These are phyloP conservation scores for Nothocercus julius DNA, from an alignment of 2,113 vertebrate species.

Conservation along the genomic window DNA sequence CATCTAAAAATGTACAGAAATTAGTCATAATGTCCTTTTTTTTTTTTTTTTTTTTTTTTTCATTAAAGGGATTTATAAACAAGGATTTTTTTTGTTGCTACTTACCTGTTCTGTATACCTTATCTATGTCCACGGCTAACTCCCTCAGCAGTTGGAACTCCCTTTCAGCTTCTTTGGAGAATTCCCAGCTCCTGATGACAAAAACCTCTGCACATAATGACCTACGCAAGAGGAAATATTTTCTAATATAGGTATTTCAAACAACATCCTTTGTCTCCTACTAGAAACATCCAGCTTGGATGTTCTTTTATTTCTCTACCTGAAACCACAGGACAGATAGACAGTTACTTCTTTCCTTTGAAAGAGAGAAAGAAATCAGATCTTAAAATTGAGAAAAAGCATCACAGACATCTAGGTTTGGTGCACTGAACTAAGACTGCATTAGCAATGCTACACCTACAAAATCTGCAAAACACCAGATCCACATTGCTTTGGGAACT, in stretches of 20 bases:
- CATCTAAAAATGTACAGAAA: background rate
- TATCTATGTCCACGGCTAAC: background rate
- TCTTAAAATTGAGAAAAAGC: background rate
- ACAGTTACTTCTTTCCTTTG: background rate
- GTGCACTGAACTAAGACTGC: background rate
- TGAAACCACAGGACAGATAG: background rate
- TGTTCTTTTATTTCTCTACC: background rate
- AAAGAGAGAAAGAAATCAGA: background rate
- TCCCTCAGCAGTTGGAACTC: background rate
- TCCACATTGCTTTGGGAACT: background rate
- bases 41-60: background rate
- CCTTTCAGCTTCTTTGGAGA: background rate
- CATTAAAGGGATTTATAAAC: background rate
- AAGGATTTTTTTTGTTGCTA: rapidly evolving
- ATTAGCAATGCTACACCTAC: background rate
- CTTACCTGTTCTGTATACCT: background rate
- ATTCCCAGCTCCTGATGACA: background rate
- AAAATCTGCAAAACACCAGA: background rate
- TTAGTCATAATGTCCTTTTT: background rate
- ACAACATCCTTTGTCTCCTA: background rate
- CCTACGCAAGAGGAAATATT: background rate
- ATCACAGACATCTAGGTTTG: background rate
- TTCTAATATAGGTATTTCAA: background rate
- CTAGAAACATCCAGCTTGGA: background rate
- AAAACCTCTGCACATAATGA: background rate